A percentile compares a stretch with the other conserved stretches of the same genome.
Conservation (phyloP, 2,113 vertebrate species). For the Coptodon bakossiorum region DNA sequence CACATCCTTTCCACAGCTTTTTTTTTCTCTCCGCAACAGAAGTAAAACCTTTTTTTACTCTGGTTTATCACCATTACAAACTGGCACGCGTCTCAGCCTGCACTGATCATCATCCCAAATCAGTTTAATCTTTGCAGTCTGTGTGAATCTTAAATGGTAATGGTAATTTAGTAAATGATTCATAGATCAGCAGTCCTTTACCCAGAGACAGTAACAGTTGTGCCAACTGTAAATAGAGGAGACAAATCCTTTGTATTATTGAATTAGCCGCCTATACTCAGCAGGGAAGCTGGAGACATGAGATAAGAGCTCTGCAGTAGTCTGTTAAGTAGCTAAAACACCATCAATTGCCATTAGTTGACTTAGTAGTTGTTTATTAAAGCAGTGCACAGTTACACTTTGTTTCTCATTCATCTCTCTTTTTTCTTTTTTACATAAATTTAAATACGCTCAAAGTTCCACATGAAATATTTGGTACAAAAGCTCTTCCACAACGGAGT, state of each 20-base stretch:
- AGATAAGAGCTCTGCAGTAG: constrained; percentile 2
- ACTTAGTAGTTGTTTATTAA: neutral
- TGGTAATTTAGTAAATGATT: constrained; percentile 36
- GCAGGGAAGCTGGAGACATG: constrained; percentile 30
- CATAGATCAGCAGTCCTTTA: constrained; percentile 10
- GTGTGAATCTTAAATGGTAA: constrained; percentile 15
- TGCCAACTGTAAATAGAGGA: constrained; percentile 52
- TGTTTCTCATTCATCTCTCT: neutral
- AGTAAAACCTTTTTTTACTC: neutral
- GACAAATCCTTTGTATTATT: constrained; percentile 49
- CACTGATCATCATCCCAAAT: neutral
- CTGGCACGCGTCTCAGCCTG: neutral
- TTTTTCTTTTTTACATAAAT: neutral
- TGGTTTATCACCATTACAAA: neutral
- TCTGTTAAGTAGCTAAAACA: neutral
- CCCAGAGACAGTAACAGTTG: constrained; percentile 29
- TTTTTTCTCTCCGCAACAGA: neutral
- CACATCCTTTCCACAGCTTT: neutral
- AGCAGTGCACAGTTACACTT: neutral
- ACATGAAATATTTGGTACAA: neutral
- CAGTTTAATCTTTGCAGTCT: constrained; percentile 11
- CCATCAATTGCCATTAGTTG: neutral
- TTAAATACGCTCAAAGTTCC: neutral
- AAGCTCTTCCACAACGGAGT: neutral
- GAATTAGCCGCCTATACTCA: constrained; percentile 38